These are phyloP conservation scores for Ictalurus punctatus DNA, from an alignment of 2,113 vertebrate genomes.

Conservation along the genomic window DNA sequence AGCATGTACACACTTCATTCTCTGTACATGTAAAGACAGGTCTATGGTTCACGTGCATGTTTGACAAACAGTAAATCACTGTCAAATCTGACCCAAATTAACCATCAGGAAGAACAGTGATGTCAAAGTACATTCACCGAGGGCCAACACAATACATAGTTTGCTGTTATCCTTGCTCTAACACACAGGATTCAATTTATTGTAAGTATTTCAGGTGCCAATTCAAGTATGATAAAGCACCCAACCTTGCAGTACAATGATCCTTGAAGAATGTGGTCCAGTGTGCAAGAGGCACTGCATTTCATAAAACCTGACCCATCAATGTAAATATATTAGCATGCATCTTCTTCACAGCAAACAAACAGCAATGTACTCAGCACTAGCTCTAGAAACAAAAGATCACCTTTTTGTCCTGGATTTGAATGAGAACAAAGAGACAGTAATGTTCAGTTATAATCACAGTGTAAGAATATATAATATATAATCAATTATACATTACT, in stretches of 20 bases:
- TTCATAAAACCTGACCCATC: neutral
- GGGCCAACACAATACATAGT: neutral
- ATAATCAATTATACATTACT: neutral
- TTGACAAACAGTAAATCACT: too few relatives aligned
- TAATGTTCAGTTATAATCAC: conserved; percentile 48
- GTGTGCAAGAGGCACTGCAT: neutral
- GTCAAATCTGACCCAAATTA: neutral
- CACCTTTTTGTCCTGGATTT: conserved; percentile 93
- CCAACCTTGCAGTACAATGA: neutral
- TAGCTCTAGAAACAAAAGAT: conserved; percentile 57
- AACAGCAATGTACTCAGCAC: conserved; percentile 16
- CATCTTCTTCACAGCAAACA: conserved; percentile 34
- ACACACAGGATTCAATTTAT: neutral
- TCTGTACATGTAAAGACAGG: neutral
- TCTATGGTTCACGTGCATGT: neutral
- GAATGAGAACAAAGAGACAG: conserved; percentile 69
- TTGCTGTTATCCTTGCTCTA: neutral
- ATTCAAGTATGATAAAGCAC: neutral
- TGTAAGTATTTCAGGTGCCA: conserved; percentile 1
- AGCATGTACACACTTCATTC: neutral
- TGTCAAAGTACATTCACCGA: conserved; percentile 18
- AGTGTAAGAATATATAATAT: neutral
- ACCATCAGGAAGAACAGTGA: neutral
- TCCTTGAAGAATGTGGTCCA: neutral
- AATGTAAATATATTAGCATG: conserved; percentile 10